These are phyloP conservation scores for Pipistrellus pipistrellus DNA, from an alignment of 2,797 vertebrate species.

Conservation along the genomic window DNA sequence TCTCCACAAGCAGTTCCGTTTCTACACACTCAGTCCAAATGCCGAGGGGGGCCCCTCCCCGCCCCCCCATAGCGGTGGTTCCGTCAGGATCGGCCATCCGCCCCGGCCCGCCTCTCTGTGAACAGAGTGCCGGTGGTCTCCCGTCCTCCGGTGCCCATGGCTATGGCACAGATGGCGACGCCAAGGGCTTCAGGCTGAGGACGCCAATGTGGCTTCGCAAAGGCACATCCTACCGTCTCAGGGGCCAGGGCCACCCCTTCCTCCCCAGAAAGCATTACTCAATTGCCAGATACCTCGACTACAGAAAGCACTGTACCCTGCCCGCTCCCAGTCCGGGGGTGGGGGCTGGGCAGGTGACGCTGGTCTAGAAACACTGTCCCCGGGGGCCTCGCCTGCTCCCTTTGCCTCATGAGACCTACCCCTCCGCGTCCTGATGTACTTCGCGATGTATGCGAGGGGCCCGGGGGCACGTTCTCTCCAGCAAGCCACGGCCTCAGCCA, in stretches of 20 bases:
- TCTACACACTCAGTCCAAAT: neutral
- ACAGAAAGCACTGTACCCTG: slow-evolving; percentile 72
- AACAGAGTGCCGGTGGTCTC: neutral
- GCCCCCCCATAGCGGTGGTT: neutral
- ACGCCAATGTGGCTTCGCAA: neutral
- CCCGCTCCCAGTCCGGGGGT: neutral
- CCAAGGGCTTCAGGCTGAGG: neutral
- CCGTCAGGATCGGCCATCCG: neutral
- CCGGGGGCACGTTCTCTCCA: neutral
- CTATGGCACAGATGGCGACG: neutral
- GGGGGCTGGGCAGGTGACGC: neutral
- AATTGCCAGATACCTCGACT: slow-evolving; percentile 81
- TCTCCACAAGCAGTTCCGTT: neutral
- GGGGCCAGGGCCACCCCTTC: neutral
- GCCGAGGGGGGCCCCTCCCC: neutral
- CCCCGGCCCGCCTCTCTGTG: neutral
- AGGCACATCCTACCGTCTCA: neutral
- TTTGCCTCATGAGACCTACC: slow-evolving; percentile 36
- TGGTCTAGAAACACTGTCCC: neutral
- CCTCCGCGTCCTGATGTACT: neutral
- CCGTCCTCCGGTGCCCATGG: accelerated
- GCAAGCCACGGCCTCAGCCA: slow-evolving; percentile 56
- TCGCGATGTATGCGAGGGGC: neutral
- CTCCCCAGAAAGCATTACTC: slow-evolving; percentile 71
- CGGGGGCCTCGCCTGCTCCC: neutral